These are phyloP conservation scores for Pollenia angustigena DNA, from an alignment of 2,888 invertebrate species.

Conservation along the genomic window DNA sequence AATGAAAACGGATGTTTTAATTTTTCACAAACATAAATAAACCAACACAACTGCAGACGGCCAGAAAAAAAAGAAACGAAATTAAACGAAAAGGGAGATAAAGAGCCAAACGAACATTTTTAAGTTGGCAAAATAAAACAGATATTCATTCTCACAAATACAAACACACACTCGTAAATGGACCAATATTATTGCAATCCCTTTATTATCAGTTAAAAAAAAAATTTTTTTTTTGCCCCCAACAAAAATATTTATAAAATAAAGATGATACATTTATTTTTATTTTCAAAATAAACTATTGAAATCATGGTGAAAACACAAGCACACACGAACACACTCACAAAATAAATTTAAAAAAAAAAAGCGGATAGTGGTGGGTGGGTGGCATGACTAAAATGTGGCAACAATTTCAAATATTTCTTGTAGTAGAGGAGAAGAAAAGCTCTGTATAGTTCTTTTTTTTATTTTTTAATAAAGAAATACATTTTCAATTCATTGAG, in stretches of 20 bases:
- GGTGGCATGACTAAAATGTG: not conserved
- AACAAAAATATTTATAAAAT: slow-evolving; percentile 26
- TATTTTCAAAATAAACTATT: slow-evolving; percentile 25
- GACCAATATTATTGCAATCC: too few relatives aligned
- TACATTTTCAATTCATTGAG: slow-evolving; percentile 66
- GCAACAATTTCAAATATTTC: not conserved
- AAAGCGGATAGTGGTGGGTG: not conserved
- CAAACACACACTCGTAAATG: too few relatives aligned
- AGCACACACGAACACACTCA: not conserved
- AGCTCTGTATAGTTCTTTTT: not conserved
- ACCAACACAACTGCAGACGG: slow-evolving; percentile 1
- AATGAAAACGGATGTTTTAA: slow-evolving; percentile 67
- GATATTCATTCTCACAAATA: not conserved
- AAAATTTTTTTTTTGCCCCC: not conserved
- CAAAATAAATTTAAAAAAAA: too few relatives aligned
- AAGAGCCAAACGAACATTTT: not conserved
- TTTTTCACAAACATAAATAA: slow-evolving; percentile 47
- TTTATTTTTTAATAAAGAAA: slow-evolving; percentile 53
- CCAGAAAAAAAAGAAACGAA: slow-evolving; percentile 6
- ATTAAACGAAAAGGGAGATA: not conserved
- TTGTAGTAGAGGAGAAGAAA: not conserved
- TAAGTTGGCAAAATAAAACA: slow-evolving; percentile 23
- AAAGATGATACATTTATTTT: slow-evolving; percentile 37
- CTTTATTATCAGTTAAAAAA: too few relatives aligned
- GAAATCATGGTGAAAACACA: not conserved